Conservation (phyloP, 1,140 invertebrate species). For the Spodoptera litura region DNA sequence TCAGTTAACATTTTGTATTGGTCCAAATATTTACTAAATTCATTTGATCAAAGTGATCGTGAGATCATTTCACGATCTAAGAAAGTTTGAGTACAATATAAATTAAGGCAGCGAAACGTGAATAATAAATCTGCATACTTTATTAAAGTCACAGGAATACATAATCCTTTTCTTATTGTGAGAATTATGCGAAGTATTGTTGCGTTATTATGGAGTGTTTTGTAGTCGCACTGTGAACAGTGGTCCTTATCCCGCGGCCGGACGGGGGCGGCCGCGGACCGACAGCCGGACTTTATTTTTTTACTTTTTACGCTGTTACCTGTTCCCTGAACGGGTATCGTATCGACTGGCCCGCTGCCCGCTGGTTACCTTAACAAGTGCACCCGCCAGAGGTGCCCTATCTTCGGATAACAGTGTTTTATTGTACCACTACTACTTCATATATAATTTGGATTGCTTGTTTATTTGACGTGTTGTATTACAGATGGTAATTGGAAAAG, state of each 20-base stretch:
- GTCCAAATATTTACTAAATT: neutral
- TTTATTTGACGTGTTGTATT: neutral
- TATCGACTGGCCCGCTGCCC: conserved; percentile 62
- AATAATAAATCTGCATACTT: neutral
- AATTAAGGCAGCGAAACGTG: neutral
- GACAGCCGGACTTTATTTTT: conserved; percentile 72
- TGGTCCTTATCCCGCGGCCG: conserved; percentile 27
- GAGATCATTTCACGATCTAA: neutral
- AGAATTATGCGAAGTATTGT: neutral
- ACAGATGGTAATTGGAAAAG: neutral
- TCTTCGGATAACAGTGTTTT: conserved; percentile 20
- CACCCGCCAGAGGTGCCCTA: conserved; percentile 65
- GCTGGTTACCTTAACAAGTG: conserved; percentile 83
- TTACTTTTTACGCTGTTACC: conserved; percentile 78
- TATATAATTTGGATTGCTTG: neutral
- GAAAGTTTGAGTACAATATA: neutral
- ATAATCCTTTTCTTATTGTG: neutral
- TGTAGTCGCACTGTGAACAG: conserved; percentile 43
- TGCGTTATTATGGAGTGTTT: neutral
- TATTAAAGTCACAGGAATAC: neutral
- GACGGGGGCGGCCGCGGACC: conserved; percentile 62
- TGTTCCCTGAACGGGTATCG: conserved; percentile 78
- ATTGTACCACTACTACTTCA: conserved; percentile 5
- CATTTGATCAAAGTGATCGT: neutral
- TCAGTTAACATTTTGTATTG: neutral